Evolutionary conservation across 2,113 vertebrate genomes (phyloP), one percentile per base, ranked within the genome.

Genomic region (Charadrius vociferus): DNA sequence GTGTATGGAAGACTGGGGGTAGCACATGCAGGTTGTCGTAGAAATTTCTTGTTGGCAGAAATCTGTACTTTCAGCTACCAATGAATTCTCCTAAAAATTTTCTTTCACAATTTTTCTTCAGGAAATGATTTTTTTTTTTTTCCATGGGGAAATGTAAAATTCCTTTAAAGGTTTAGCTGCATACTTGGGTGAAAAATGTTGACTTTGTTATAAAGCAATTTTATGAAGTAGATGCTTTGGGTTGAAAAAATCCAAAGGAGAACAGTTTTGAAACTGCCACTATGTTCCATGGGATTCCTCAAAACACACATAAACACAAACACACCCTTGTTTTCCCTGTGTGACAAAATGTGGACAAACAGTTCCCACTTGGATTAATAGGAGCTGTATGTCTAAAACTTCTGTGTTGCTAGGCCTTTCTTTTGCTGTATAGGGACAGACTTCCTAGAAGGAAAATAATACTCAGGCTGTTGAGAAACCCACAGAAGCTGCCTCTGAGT

Each of bases 381-480:
- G 65, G 49, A 87, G 23, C 16, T 81, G 29, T 26, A 9, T 36
- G 32, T 26, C 56, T 65, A 9, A 68, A 95, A 52, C 37, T 34
- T 52, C 32, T 80, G 24, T 1, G 1, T 19, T 55, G 7, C 20
- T 84, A 26, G 32, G 43, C 24, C 58, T 90, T 78, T 49, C 68
- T 72, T 62, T 68, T 34, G 10, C 53, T 67, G 27, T 18, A 12
- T 7, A 37, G 53, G 20, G 58, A 90, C 73, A 82, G 58, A 37
- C 8, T 93, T 95, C 93, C 81, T 68, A 32, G 81, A 80, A 91
- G 66, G 73, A 95, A 85, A 86, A 85, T 75, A 92, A 37, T 21
- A 18, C 21, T 50, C 56, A 43, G 39, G 14, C 52, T 72, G n/a
- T 9, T 41, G 71, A 37, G 80, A 90, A 93, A 93, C 29, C 29